A percentile compares a stretch with the other conserved stretches of the same genome.
Conservation (phyloP, 2,888 invertebrate species). For the Eudemis profundana region DNA sequence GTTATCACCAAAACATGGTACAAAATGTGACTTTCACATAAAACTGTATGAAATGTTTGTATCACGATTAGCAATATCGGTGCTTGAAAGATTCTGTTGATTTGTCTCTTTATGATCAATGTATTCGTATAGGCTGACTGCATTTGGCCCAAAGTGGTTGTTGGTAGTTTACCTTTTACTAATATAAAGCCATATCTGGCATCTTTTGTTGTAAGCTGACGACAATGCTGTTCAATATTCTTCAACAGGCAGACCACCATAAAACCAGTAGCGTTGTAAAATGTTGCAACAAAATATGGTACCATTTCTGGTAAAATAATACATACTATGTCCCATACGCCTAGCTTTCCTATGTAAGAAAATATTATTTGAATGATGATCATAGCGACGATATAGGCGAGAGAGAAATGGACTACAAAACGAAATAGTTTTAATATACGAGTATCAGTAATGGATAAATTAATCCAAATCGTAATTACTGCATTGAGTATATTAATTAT, state of each 20-base stretch:
- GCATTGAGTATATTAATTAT: background rate
- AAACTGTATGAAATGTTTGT: background rate
- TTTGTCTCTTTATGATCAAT: background rate
- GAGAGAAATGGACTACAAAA: background rate
- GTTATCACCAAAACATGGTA: background rate
- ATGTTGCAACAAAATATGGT: background rate
- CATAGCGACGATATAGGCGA: background rate
- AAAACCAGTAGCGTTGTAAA: background rate
- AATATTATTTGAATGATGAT: background rate
- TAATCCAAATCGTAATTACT: background rate
- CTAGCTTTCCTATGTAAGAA: background rate
- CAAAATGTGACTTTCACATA: background rate
- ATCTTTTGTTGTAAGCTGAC: background rate
- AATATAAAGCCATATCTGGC: background rate
- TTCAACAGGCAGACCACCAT: conserved; percentile 2
- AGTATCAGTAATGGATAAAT: background rate
- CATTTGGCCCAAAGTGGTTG: background rate
- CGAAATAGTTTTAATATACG: background rate
- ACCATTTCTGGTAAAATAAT: background rate
- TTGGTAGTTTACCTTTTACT: background rate
- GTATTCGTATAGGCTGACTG: background rate
- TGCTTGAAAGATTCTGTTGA: background rate
- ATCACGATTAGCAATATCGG: background rate
- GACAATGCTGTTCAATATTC: background rate
- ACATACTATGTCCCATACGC: background rate